Percentiles rank a stretch among this genome's conserved stretches.
phyloP scores from a whole-genome alignment of 2,888 invertebrate species.

The Spodoptera picta region DNA sequence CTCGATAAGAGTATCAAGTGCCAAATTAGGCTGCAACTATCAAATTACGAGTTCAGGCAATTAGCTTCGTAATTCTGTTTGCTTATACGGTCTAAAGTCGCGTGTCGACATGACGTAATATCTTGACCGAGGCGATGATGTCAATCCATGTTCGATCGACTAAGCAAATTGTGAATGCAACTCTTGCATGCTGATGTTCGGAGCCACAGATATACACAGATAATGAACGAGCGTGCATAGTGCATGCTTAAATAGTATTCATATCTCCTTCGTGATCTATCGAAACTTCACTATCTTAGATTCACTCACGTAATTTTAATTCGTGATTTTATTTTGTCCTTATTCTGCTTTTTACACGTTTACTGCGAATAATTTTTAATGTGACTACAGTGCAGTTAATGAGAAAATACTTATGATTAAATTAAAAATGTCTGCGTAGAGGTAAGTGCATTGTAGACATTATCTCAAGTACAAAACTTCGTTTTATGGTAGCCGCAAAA shows the following conservation, averaged over 20 bases:
- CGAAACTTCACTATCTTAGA: background rate
- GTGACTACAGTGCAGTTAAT: background rate
- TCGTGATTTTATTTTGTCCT: background rate
- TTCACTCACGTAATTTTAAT: constrained; percentile 9
- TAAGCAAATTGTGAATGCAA: constrained; percentile 36
- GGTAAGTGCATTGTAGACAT: no score
- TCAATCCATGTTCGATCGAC: constrained; percentile 51
- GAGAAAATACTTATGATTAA: background rate
- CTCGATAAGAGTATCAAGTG: constrained; percentile 24
- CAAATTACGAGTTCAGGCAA: constrained; percentile 22
- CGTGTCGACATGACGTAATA: constrained; percentile 48
- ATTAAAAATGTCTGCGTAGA: background rate
- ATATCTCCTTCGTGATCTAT: constrained; percentile 19
- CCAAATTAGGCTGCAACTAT: constrained; percentile 26
- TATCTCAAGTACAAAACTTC: background rate
- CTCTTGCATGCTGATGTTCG: constrained; percentile 31
- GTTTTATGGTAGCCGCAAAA: background rate
- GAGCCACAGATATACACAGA: background rate
- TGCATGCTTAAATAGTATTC: constrained; percentile 5
- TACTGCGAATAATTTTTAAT: no score
- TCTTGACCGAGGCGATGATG: constrained; percentile 47
- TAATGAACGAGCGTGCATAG: background rate
- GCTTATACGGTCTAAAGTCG: constrained; percentile 27
- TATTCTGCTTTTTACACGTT: no score
- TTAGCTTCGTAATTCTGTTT: constrained; percentile 24